A percentile compares a stretch with the other conserved stretches of the same genome.
phyloP scores from a whole-genome alignment of 1,140 invertebrate genomes.

The Popillia japonica region DNA sequence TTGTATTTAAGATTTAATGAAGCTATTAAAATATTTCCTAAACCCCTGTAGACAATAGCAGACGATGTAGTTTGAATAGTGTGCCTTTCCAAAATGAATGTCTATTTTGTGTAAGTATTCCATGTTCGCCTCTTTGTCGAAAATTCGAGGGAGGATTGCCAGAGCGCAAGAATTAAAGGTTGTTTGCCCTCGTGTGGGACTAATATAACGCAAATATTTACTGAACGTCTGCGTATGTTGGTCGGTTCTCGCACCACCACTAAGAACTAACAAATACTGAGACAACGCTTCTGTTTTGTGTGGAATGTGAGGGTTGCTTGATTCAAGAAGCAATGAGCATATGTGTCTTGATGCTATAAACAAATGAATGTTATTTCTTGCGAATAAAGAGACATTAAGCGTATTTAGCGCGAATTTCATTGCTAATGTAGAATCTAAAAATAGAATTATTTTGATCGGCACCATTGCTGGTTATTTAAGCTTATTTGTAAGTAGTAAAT shows the following conservation, averaged over 20 bases:
- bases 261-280: not conserved
- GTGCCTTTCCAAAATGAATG: not conserved
- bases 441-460: too few relatives aligned
- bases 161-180: not conserved
- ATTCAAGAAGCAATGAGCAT: not conserved
- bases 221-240: not conserved
- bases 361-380: too few relatives aligned
- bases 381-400: too few relatives aligned
- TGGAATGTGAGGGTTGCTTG: conserved; percentile 9
- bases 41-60: not conserved
- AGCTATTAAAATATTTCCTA: conserved; percentile 12
- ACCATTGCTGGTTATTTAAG: too few relatives aligned
- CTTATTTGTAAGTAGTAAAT: too few relatives aligned
- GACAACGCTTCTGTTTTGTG: not conserved
- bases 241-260: not conserved
- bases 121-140: not conserved
- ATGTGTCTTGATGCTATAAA: not conserved
- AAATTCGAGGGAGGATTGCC: not conserved
- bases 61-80: not conserved
- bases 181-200: conserved; percentile 1
- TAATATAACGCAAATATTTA: conserved; percentile 12
- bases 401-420: too few relatives aligned
- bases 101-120: not conserved
- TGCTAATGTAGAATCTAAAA: too few relatives aligned
- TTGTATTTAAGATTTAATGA: not conserved